A percentile compares a stretch with the other conserved stretches of the same genome.
phyloP scores from a whole-genome alignment of 2,113 vertebrate species.

The Dolichallabes microphthalmus region DNA sequence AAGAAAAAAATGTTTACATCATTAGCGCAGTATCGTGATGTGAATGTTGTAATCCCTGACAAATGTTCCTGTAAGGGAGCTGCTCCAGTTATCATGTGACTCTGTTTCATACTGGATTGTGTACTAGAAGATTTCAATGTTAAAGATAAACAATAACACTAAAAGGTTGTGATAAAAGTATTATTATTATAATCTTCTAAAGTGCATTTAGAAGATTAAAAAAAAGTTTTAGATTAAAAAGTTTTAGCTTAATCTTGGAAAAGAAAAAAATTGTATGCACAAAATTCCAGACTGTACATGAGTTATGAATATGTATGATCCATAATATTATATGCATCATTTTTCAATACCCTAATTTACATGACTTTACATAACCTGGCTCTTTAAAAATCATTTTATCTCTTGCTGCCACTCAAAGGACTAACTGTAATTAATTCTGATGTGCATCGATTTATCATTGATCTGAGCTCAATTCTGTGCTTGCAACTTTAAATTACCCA shows the following conservation, averaged over 20 bases:
- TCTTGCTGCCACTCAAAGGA: conserved; percentile 56
- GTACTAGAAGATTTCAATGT: not conserved
- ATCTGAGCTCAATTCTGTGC: conserved; percentile 55
- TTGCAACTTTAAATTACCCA: conserved; percentile 46
- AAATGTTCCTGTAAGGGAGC: not conserved
- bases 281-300: not conserved
- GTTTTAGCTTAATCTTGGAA: not conserved
- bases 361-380: not conserved
- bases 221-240: no score
- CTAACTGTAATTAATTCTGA: conserved; percentile 47
- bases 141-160: not conserved
- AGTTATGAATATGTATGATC: not conserved
- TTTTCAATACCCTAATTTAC: not conserved
- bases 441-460: conserved; percentile 62
- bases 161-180: not conserved
- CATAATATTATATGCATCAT: not conserved
- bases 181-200: no score
- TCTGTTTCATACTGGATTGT: not conserved
- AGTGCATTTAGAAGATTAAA: not conserved
- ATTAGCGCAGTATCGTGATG: not conserved
- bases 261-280: not conserved
- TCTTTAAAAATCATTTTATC: not conserved
- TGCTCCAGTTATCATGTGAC: not conserved
- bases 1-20: not conserved
- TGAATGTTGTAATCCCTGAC: not conserved